Evolutionary conservation across 2,113 vertebrate species (phyloP).

Genomic region (Camelus dromedarius): DNA sequence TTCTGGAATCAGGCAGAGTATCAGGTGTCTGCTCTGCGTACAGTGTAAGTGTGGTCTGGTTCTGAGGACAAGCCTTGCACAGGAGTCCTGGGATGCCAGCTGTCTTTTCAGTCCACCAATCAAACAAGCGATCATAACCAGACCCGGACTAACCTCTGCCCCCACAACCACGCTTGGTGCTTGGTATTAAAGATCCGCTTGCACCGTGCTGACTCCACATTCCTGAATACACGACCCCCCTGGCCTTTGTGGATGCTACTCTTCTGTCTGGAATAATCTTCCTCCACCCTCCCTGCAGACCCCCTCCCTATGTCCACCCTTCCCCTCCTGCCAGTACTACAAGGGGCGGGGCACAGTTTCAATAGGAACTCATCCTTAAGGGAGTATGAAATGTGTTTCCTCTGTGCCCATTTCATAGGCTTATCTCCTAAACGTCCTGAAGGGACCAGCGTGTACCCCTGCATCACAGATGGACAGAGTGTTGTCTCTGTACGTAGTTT

Average conservation of each 20-base stretch:
- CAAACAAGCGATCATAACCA: neutral
- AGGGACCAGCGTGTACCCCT: neutral
- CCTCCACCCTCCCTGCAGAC: accelerated
- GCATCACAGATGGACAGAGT: neutral
- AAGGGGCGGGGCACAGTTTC: neutral
- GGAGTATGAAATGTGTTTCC: neutral
- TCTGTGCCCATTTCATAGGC: accelerated
- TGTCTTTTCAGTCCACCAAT: neutral
- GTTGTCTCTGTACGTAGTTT: neutral
- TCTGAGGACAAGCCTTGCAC: neutral
- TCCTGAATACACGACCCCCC: neutral
- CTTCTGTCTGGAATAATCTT: neutral
- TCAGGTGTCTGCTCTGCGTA: neutral
- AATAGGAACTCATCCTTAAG: too few species aligned
- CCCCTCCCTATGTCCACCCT: accelerated
- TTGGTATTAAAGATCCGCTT: neutral
- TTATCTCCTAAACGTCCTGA: neutral
- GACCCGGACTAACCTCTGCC: neutral
- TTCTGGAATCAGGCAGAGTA: neutral
- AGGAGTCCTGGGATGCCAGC: neutral
- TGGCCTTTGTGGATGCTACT: neutral
- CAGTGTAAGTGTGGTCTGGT: accelerated
- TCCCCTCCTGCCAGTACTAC: accelerated
- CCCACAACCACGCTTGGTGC: accelerated
- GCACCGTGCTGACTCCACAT: neutral